Percentiles rank a stretch among this genome's conserved stretches.
phyloP scores from a whole-genome alignment of 2,113 vertebrate genomes.

The Gymnobelideus leadbeateri region DNA sequence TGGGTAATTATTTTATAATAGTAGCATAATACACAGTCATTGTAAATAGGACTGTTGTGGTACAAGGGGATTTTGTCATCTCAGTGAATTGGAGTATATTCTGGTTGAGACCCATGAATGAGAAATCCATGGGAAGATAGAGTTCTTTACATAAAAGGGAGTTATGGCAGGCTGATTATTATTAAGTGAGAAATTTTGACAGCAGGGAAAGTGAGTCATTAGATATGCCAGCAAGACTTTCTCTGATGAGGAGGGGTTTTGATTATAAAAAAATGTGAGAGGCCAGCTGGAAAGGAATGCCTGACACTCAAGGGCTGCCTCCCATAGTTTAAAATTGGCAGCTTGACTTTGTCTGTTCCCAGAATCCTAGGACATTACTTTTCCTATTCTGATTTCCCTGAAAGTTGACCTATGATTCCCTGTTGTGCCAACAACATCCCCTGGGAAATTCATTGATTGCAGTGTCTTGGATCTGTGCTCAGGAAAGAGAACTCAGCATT shows the following conservation, averaged over 20 bases:
- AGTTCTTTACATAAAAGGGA: conserved; percentile 39
- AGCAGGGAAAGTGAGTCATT: conserved; percentile 72
- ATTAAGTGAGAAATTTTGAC: conserved; percentile 64
- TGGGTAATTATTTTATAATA: conserved; percentile 50
- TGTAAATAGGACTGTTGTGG: background rate
- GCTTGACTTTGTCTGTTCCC: conserved; percentile 11
- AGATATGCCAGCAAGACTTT: conserved; percentile 67
- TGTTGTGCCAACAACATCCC: background rate
- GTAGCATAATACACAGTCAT: conserved; percentile 34
- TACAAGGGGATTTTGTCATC: conserved; percentile 25
- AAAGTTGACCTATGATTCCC: conserved; percentile 45
- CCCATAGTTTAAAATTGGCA: conserved; percentile 50
- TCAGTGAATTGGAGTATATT: conserved; percentile 15
- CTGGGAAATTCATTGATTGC: conserved; percentile 27
- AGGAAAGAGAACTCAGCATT: background rate
- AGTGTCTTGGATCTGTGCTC: background rate
- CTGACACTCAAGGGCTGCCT: conserved; percentile 67
- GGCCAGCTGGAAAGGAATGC: conserved; percentile 50
- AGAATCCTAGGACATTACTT: conserved; percentile 29
- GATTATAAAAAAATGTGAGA: conserved; percentile 69
- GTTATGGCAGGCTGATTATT: conserved; percentile 55
- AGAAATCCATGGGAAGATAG: conserved; percentile 46
- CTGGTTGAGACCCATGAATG: conserved; percentile 27
- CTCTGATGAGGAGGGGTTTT: conserved; percentile 60
- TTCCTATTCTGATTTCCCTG: conserved; percentile 33